These are phyloP conservation scores for Ips typographus DNA, from an alignment of 1,140 invertebrate genomes.

Conservation along the genomic window DNA sequence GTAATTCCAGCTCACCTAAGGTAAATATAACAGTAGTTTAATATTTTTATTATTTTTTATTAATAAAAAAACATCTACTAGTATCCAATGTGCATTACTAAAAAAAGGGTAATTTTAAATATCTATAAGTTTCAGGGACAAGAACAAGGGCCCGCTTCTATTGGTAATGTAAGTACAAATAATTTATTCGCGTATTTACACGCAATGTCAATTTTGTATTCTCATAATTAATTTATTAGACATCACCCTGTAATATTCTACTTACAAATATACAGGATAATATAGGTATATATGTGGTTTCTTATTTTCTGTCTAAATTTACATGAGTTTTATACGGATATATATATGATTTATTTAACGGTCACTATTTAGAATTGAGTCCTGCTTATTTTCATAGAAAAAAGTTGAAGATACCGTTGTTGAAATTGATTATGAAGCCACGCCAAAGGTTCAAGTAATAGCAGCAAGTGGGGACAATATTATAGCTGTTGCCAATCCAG, in stretches of 20 bases:
- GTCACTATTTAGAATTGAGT: not conserved
- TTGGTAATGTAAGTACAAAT: conserved; percentile 29
- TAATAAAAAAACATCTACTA: not conserved
- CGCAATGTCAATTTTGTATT: conserved; percentile 23
- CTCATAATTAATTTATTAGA: not conserved
- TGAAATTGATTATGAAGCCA: conserved; percentile 54
- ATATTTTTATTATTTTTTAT: not conserved
- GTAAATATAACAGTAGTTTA: conserved; percentile 47
- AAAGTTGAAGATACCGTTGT: conserved; percentile 54
- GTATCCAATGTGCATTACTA: not conserved
- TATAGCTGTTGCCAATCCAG: conserved; percentile 84
- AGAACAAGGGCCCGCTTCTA: conserved; percentile 21
- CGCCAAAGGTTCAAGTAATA: conserved; percentile 70
- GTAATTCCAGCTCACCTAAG: conserved; percentile 71
- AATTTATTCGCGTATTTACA: conserved; percentile 29
- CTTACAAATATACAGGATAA: not conserved
- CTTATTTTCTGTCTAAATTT: not conserved
- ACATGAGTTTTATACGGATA: not conserved
- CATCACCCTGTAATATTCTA: not conserved
- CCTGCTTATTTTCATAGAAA: conserved; percentile 30
- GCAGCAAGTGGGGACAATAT: conserved; percentile 82
- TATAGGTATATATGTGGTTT: not conserved
- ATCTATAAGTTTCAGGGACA: conserved; percentile 27
- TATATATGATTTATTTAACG: not conserved
- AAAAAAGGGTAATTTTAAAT: conserved; percentile 6